Base-by-base conservation (phyloP, 2,113 vertebrate genomes). In the Thunnus maccoyii region DNA sequence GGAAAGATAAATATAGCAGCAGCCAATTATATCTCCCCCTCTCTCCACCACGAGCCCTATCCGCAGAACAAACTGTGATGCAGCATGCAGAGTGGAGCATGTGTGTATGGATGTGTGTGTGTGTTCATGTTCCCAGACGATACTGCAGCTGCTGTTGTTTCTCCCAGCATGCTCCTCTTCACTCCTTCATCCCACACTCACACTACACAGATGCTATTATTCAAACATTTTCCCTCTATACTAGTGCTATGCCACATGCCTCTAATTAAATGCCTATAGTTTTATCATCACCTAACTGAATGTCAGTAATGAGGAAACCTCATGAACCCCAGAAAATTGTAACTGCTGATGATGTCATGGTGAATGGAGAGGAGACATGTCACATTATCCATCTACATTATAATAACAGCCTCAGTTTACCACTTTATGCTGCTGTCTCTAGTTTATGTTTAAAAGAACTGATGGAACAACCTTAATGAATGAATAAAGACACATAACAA, bases 1-100 rank as follows among this genome's bases (percentile, higher is more conserved):
- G 36, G 52, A 52, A 47, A 74, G 52, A 83, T 83, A 84, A 84
- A 86, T 71, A 81, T 84, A 79, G 71, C 56, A 61, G 20, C 44
- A 25, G 69, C 77, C 64, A 83, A 83, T 84, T 80, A 83, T 41
- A 76, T 82, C 57, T 79, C 16, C 18, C 16, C 14, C 51, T 44
- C 56, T 80, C 61, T 20, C 17, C 20, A 17, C 11, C 27, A 36
- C 11, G 3, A 18, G 41, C 27, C 41, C 54, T 46, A 46, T 74
- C 47, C 76, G 50, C 20, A 72, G 41, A 72, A 56, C 18, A 62
- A 52, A 82, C 56, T 25, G 62, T 66, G 61, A 54, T 36, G 58
- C 27, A 17, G 66, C 13, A 2, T 57, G 25, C 10, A 65, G 52
- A 41, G n/a, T 41, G 36, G 9, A 41, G 36, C 7, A 6, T 41